A percentile compares a stretch with the other conserved stretches of the same genome.
Conservation (phyloP, 2,113 vertebrate species). For the Corythoichthys intestinalis region DNA sequence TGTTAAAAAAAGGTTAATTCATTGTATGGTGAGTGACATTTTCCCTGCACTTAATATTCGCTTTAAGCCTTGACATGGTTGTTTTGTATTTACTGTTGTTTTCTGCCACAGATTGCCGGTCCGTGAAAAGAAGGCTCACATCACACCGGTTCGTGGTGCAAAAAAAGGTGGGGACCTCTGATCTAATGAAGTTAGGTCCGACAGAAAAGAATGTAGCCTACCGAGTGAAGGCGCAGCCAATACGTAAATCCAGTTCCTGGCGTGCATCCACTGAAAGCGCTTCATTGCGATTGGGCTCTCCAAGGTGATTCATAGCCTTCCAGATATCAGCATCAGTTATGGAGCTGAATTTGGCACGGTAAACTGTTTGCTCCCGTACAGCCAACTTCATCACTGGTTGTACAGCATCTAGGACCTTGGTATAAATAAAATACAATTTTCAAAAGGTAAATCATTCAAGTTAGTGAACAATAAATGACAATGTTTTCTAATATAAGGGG, state of each 20-base stretch:
- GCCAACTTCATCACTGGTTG: constrained; percentile 83
- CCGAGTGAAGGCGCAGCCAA: constrained; percentile 97
- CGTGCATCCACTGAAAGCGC: constrained; percentile 92
- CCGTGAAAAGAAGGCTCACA: too few relatives aligned
- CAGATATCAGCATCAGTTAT: constrained; percentile 96
- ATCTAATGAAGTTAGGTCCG: neutral
- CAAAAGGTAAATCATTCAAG: neutral
- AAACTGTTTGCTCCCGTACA: constrained; percentile 65
- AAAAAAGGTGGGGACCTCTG: too few relatives aligned
- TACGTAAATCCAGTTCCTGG: constrained; percentile 94
- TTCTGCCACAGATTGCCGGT: too few relatives aligned
- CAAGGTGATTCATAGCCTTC: constrained; percentile 86
- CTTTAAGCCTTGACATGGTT: too few relatives aligned
- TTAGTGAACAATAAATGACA: neutral
- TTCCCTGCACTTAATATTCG: too few relatives aligned
- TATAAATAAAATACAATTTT: neutral
- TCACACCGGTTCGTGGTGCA: too few relatives aligned
- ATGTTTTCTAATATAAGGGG: neutral
- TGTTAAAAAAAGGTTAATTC: too few relatives aligned
- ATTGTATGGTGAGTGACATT: too few relatives aligned
- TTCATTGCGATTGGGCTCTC: constrained; percentile 89
- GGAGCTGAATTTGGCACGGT: constrained; percentile 93
- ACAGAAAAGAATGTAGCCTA: constrained; percentile 40
- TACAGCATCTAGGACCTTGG: constrained; percentile 88
- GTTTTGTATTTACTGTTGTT: too few relatives aligned